Base-by-base conservation (phyloP, 2,797 vertebrate species). In the Gephyroberyx darwinii region DNA sequence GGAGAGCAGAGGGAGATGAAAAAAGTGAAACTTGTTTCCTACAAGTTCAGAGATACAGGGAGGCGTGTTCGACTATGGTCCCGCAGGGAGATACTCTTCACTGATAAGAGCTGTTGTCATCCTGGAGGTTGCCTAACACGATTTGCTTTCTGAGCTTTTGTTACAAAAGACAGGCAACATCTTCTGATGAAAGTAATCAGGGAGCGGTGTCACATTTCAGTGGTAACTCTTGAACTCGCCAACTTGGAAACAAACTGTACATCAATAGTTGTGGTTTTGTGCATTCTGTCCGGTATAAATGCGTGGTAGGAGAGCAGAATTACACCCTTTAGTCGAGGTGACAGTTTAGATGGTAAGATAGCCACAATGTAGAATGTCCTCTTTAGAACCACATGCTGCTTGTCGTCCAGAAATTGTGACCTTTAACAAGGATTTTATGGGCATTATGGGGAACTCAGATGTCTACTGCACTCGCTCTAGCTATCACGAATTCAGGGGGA, bases 91-190 rank as follows among this genome's bases (percentile, higher is more conserved):
- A 71, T 80, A 33, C 37, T 79, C 35, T 76, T 74, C 45, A 78
- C 74, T 8, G 60, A 85, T 77, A 80, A 72, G 68, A 65, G 43
- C 68, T 81, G 72, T 68, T 82, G 79, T 84, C 75, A 74, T 60
- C 50, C 56, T 73, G 41, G 59, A 80, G 69, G 68, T 84, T 88
- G 67, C 79, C 17, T 41, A 80, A 70, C 65, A 78, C 41, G 48
- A 65, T 81, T 72, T 71, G 47, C 37, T 65, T 12, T 81, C 80
- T 83, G 63, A 78, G 74, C 65, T 71, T 74, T 70, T 51, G 63
- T 85, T 80, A 69, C 76, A 84, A 83, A 83, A 84, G 45, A 74
- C 51, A n/a, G 30, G 35, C 70, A 69, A 54, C 68, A 41, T 66
- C n/a, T 63, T 68, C 43, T 65, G 39, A 65, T 74, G 52, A 72